Evolutionary conservation across 2,113 vertebrate genomes (phyloP).

Genomic region (Trematocara macrostoma): DNA sequence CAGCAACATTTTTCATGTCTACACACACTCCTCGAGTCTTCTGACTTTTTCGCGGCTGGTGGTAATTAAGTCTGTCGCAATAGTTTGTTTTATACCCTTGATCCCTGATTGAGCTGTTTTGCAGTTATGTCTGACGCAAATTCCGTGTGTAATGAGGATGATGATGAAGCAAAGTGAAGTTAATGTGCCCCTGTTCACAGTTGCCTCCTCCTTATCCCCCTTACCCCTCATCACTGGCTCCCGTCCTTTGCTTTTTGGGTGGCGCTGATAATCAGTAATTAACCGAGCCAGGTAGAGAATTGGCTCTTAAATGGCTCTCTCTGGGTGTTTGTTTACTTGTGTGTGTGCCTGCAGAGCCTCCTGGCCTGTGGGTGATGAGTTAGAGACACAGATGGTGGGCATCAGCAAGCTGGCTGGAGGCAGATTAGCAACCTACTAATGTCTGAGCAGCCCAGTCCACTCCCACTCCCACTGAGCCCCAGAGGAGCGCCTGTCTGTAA

Average conservation of each 20-base stretch:
- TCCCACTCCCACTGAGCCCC: constrained; percentile 55
- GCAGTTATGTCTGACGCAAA: not conserved
- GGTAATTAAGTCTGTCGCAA: not conserved
- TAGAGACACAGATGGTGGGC: constrained; percentile 74
- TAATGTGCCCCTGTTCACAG: not conserved
- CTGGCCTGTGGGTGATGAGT: constrained; percentile 60
- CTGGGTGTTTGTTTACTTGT: constrained; percentile 56
- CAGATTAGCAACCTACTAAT: constrained; percentile 64
- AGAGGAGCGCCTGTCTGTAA: constrained; percentile 65
- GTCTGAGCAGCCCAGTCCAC: constrained; percentile 39
- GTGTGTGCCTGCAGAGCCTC: constrained; percentile 44
- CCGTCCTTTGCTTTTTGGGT: not conserved
- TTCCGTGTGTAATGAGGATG: not conserved
- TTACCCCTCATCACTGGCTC: not conserved
- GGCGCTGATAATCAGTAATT: constrained; percentile 35
- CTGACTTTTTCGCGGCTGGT: not conserved
- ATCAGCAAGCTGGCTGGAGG: constrained; percentile 59
- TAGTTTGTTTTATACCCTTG: not conserved
- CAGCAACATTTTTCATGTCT: constrained; percentile 14
- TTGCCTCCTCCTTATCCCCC: not conserved
- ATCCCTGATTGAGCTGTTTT: not conserved
- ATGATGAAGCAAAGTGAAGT: not conserved
- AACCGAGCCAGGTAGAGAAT: constrained; percentile 35
- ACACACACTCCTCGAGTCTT: not conserved
- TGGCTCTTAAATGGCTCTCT: constrained; percentile 32